These are phyloP conservation scores for Drosophila guanche DNA, from an alignment of 1,140 invertebrate species.

Conservation along the genomic window DNA sequence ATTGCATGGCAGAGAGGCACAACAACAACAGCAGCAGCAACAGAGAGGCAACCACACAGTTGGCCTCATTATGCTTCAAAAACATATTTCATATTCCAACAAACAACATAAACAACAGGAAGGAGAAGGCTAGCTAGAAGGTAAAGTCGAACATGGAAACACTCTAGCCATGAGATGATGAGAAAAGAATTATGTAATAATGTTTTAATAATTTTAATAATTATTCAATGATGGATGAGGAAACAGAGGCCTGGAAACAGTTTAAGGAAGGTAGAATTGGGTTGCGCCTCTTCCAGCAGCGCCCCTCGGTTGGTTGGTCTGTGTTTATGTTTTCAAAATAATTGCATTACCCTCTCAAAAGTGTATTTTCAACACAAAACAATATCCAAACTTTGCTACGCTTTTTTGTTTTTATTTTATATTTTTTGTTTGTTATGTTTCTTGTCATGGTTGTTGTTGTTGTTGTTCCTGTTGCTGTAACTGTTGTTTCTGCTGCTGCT, in stretches of 20 bases:
- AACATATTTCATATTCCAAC: constrained; percentile 68
- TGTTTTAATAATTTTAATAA: too few species aligned
- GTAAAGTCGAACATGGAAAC: too few species aligned
- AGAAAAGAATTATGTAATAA: too few species aligned
- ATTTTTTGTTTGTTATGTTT: constrained; percentile 46
- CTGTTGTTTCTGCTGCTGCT: constrained; percentile 31
- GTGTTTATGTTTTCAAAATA: too few species aligned
- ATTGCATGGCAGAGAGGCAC: constrained; percentile 9
- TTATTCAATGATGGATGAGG: too few species aligned
- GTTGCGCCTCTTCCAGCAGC: too few species aligned
- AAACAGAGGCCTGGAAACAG: too few species aligned
- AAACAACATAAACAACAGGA: constrained; percentile 10
- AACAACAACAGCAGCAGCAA: constrained; percentile 17
- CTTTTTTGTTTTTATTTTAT: constrained; percentile 44
- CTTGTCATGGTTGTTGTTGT: constrained; percentile 22
- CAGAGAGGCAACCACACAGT: constrained; percentile 30
- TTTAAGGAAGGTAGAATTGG: too few species aligned
- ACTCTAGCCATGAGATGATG: too few species aligned
- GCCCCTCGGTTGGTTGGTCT: too few species aligned
- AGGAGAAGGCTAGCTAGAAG: too few species aligned
- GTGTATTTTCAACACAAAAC: constrained; percentile 17
- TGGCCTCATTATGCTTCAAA: constrained; percentile 65
- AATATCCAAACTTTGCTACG: constrained; percentile 54
- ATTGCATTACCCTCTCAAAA: too few species aligned
- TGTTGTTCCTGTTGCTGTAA: constrained; percentile 22